Evolutionary conservation across 2,797 vertebrate species (phyloP).

Genomic region (Hyperoplus lanceolatus): DNA sequence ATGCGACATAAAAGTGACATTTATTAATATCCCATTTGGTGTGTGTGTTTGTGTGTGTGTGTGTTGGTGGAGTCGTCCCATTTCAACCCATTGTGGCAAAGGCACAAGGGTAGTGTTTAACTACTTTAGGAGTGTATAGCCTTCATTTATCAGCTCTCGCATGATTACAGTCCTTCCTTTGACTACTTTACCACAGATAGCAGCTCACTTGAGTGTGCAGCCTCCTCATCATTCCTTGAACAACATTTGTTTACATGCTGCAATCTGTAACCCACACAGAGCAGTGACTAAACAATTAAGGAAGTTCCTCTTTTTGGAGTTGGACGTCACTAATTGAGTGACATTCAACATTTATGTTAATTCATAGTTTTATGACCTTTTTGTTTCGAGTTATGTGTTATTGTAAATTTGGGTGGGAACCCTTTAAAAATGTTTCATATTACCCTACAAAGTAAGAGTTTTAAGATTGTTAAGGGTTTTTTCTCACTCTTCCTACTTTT

Average conservation of each 20-base stretch:
- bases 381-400: neutral
- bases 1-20: conserved; percentile 42
- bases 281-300: conserved; percentile 26
- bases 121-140: conserved; percentile 55
- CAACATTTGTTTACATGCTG: conserved; percentile 81
- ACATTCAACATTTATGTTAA: neutral
- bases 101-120: conserved; percentile 63
- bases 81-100: conserved; percentile 40
- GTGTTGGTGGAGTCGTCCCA: conserved; percentile 10
- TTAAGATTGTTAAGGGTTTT: neutral
- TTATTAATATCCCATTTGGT: conserved; percentile 33
- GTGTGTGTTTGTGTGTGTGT: conserved; percentile 16
- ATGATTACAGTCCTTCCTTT: conserved; percentile 70
- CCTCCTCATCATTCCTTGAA: conserved; percentile 70
- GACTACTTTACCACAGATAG: conserved; percentile 49
- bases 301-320: conserved; percentile 29
- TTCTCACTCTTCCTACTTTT: neutral
- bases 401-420: neutral
- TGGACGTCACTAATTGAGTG: neutral
- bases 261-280: conserved; percentile 47
- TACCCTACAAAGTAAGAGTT: neutral
- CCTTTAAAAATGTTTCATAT: neutral
- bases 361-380: neutral
- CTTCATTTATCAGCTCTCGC: conserved; percentile 68
- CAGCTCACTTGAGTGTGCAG: conserved; percentile 49